phyloP scores from a whole-genome alignment of 2,797 vertebrate species.

The Holocentrus rufus region DNA sequence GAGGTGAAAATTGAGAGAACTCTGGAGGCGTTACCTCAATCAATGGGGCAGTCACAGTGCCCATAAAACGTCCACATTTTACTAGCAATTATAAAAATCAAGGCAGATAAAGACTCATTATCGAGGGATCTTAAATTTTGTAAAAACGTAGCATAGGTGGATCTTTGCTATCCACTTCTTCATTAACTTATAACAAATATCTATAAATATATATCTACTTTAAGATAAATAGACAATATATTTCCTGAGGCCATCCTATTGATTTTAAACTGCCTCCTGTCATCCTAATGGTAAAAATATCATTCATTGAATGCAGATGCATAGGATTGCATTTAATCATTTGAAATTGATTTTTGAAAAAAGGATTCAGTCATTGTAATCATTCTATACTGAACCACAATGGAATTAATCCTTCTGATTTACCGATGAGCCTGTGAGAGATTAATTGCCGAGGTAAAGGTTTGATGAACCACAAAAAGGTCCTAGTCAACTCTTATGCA shows the following conservation, averaged over 20 bases:
- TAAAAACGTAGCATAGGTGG: no score
- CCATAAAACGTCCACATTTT: no score
- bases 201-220: constrained; percentile 69
- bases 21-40: no score
- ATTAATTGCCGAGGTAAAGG: constrained; percentile 43
- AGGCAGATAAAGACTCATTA: no score
- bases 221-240: constrained; percentile 64
- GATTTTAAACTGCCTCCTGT: constrained; percentile 60
- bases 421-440: constrained; percentile 22
- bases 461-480: constrained; percentile 53
- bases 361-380: constrained; percentile 36
- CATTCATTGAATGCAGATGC: constrained; percentile 47
- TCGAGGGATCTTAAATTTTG: no score
- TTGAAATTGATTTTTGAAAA: constrained; percentile 63
- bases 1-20: no score
- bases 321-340: constrained; percentile 30
- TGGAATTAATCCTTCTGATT: constrained; percentile 50
- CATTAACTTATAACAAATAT: constrained; percentile 67
- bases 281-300: constrained; percentile 47
- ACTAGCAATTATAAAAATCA: no score
- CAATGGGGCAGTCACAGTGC: no score
- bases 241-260: constrained; percentile 65
- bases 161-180: constrained; percentile 1
- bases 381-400: constrained; percentile 10
- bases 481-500: constrained; percentile 42